Conservation (phyloP, 2,888 invertebrate genomes). For the Cremastinae sp. region DNA sequence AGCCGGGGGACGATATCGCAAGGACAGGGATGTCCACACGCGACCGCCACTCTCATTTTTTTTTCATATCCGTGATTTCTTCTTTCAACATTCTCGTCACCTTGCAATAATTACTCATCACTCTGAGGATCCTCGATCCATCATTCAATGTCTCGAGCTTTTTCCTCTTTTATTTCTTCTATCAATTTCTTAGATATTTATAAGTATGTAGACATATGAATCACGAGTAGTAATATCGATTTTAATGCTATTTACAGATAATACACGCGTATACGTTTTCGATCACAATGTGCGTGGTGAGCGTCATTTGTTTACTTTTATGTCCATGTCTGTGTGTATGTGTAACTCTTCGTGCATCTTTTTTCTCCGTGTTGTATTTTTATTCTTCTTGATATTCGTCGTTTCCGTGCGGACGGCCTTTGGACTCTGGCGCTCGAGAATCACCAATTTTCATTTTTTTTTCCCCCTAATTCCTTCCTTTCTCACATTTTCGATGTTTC, state of each 20-base stretch:
- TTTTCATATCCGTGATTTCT: slow-evolving; percentile 42
- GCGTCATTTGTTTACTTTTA: slow-evolving; percentile 44
- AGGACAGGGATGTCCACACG: slow-evolving; percentile 45
- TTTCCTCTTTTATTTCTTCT: slow-evolving; percentile 17
- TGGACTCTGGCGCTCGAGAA: slow-evolving; percentile 45
- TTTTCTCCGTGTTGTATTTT: not conserved
- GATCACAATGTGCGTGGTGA: slow-evolving; percentile 76
- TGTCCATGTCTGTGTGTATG: slow-evolving; percentile 6
- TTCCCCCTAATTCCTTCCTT: not conserved
- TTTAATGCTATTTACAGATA: slow-evolving; percentile 78
- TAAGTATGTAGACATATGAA: slow-evolving; percentile 62
- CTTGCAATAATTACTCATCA: slow-evolving; percentile 41
- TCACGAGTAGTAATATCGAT: slow-evolving; percentile 66
- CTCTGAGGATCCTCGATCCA: slow-evolving; percentile 31
- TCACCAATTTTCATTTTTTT: slow-evolving; percentile 13
- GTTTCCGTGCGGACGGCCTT: slow-evolving; percentile 57
- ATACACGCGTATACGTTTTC: slow-evolving; percentile 79
- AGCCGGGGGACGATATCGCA: slow-evolving; percentile 62
- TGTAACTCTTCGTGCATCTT: slow-evolving; percentile 1
- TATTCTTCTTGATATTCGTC: slow-evolving; percentile 40
- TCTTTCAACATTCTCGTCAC: slow-evolving; percentile 25
- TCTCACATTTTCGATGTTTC: slow-evolving; percentile 1
- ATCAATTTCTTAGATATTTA: slow-evolving; percentile 46
- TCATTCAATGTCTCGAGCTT: slow-evolving; percentile 8
- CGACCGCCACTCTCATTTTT: slow-evolving; percentile 38